phyloP scores from a whole-genome alignment of 2,888 invertebrate genomes.

The Dicyrtoma fusca region DNA sequence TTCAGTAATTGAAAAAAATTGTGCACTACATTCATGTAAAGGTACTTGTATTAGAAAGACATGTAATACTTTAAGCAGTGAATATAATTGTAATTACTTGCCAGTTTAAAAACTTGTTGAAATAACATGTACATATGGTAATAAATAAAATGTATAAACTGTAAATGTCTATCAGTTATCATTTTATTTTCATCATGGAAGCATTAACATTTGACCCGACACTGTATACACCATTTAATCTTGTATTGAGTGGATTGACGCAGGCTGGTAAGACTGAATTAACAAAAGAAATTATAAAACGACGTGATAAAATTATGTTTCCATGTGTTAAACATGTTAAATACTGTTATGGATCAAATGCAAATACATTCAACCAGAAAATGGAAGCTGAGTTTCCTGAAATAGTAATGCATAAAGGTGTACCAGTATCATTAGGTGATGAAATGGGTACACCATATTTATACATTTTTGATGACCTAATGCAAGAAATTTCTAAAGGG shows the following conservation, averaged over 20 bases:
- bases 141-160: conserved; percentile 2
- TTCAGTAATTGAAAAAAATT: not conserved
- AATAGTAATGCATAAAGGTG: conserved; percentile 29
- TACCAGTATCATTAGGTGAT: conserved; percentile 25
- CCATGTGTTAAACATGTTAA: conserved; percentile 1
- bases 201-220: conserved; percentile 6
- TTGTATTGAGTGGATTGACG: conserved; percentile 17
- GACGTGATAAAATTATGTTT: conserved; percentile 31
- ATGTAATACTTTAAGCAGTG: too few relatives aligned
- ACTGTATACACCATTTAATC: conserved; percentile 6
- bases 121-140: not conserved
- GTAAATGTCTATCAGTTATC: not conserved
- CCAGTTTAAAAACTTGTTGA: not conserved
- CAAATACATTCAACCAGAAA: not conserved
- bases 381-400: conserved; percentile 2
- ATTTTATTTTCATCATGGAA: not conserved
- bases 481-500: conserved; percentile 21
- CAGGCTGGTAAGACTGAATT: conserved; percentile 28
- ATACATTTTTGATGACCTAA: conserved; percentile 32
- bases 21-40: too few relatives aligned
- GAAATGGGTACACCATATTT: conserved; percentile 11
- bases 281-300: conserved; percentile 14
- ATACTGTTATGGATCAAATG: conserved; percentile 31
- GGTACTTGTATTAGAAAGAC: too few relatives aligned
- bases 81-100: not conserved